Evolutionary conservation across 2,797 vertebrate genomes (phyloP).

Genomic region (Gymnocypris eckloni): DNA sequence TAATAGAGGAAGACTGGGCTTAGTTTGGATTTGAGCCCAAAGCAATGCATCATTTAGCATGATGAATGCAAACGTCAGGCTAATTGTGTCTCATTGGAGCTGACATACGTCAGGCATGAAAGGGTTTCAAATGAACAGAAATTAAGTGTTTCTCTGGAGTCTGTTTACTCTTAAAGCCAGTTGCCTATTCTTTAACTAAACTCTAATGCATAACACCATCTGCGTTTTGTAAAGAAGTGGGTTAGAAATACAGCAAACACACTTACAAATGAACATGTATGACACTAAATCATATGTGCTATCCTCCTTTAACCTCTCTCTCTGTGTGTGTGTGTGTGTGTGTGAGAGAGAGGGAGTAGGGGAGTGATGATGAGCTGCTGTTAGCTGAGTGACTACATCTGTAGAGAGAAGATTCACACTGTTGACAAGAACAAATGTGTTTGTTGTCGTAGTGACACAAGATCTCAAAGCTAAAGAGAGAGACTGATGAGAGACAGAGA

Average conservation of each 20-base stretch:
- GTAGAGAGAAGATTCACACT: constrained; percentile 35
- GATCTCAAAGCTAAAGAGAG: constrained; percentile 38
- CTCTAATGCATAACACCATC: constrained; percentile 4
- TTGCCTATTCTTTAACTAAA: constrained; percentile 48
- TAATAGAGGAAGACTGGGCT: neutral
- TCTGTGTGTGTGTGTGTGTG: neutral
- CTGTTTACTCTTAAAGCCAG: constrained; percentile 40
- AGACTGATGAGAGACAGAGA: constrained; percentile 15
- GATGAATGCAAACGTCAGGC: constrained; percentile 40
- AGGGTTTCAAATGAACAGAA: constrained; percentile 42
- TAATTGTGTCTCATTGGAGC: constrained; percentile 44
- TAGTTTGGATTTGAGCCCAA: constrained; percentile 17
- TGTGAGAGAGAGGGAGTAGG: neutral
- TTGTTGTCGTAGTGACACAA: constrained; percentile 49
- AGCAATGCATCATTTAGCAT: constrained; percentile 50
- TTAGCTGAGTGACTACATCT: constrained; percentile 22
- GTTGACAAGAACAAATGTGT: constrained; percentile 37
- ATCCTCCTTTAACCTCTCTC: neutral
- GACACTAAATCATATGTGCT: neutral
- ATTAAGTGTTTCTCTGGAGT: constrained; percentile 20
- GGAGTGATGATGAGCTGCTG: constrained; percentile 12
- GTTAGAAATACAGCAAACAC: neutral
- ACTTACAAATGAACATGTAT: neutral
- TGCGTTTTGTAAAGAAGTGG: neutral
- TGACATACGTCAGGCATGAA: constrained; percentile 21